Evolutionary conservation across 2,888 invertebrate genomes (phyloP), one percentile per base, ranked within the genome.

Genomic region (Drosophila kanekoi): DNA sequence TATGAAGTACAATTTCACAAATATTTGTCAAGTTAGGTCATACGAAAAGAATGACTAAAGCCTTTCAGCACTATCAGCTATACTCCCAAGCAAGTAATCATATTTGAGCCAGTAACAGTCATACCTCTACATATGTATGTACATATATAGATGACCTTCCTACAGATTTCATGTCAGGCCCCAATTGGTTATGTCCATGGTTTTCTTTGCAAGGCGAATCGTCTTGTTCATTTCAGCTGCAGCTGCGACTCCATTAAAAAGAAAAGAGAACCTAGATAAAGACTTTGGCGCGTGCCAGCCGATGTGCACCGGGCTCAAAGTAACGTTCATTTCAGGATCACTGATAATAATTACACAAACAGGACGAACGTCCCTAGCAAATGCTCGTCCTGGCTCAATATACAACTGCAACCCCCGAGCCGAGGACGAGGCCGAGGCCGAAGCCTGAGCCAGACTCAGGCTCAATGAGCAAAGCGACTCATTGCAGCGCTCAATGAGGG

Each of bases 241-340:
- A 81, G 86, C 71, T 70, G 79, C 43, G 23, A 16, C 16, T 49
- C 28, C 6, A 6, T 48, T 47, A 43, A 14, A 61, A 63, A 16
- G 35, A 60, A 41, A 49, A 38, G 8, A 32, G 53, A 49, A n/a
- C 23, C 40, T 28, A 37, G 60, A 44, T 49, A 61, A 64, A 37
- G 51, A 61, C 63, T 44, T 68, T 81, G 89, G 65, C 85, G 87
- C 85, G 85, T 89, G 85, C 77, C 85, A 80, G 63, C 3, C 64
- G 37, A 69, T 28, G 54, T 72, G 68, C 87, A 88, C 73, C 89
- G 66, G 89, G 76, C 83, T 43, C 49, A 71, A 78, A 71, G 81
- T 85, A 85, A 85, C 85, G 89, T 79, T 67, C 69, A 70, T 89
- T 86, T 89, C 61, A 43, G 87, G 85, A 86, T 86, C 85, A 81